Percentiles rank a stretch among this genome's conserved stretches.
phyloP scores from a whole-genome alignment of 2,113 vertebrate species.

The Nicator chloris region DNA sequence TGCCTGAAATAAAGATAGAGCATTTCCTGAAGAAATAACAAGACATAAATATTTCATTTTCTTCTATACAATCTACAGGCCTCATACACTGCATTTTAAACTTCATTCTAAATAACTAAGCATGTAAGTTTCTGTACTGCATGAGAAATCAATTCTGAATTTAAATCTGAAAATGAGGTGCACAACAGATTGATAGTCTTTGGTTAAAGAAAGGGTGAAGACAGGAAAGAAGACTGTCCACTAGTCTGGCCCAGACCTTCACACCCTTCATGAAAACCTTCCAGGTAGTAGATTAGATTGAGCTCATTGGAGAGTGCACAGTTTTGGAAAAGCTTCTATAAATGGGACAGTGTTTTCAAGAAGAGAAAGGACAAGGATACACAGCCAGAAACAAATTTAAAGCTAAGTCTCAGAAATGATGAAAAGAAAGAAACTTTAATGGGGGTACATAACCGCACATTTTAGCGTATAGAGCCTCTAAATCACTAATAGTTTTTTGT shows the following conservation, averaged over 20 bases:
- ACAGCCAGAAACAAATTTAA: background rate
- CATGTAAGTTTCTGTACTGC: background rate
- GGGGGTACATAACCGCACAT: rapidly evolving
- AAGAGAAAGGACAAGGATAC: background rate
- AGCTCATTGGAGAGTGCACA: background rate
- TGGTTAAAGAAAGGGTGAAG: background rate
- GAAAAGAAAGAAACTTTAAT: background rate
- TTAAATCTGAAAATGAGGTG: background rate
- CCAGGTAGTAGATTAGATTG: background rate
- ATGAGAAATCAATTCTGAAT: background rate
- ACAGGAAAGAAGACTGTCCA: background rate
- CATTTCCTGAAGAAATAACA: background rate
- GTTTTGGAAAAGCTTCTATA: background rate
- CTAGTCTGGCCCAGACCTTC: background rate
- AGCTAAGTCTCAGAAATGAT: background rate
- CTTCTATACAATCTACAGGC: background rate
- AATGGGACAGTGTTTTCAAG: background rate
- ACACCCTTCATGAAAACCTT: background rate
- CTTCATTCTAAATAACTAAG: background rate
- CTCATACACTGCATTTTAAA: background rate
- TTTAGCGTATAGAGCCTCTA: background rate
- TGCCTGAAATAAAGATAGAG: background rate
- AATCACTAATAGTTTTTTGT: background rate
- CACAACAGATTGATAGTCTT: background rate
- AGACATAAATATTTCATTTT: background rate